Conservation (phyloP, 2,888 invertebrate species). For the Netelia virgata region DNA sequence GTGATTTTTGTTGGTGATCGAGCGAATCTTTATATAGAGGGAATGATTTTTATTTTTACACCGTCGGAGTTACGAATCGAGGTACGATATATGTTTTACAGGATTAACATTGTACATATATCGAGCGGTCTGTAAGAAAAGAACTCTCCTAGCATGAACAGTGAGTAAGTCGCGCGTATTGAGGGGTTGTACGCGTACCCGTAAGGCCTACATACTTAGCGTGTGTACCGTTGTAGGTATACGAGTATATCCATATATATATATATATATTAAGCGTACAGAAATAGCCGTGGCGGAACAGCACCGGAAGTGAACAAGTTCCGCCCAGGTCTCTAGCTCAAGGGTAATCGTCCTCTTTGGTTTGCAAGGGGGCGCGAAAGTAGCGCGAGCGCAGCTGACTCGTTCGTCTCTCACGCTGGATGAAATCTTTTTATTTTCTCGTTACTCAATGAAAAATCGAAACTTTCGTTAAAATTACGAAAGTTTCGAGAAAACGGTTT, state of each 20-base stretch:
- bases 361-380: constrained; percentile 67
- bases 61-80: too few species aligned
- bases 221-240: background rate
- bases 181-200: constrained; percentile 26
- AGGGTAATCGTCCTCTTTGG: constrained; percentile 82
- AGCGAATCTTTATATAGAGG: too few species aligned
- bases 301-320: constrained; percentile 83
- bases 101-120: too few species aligned
- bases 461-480: too few species aligned
- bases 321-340: constrained; percentile 79
- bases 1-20: too few species aligned
- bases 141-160: background rate
- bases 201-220: constrained; percentile 66
- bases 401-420: too few species aligned
- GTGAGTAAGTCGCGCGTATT: background rate
- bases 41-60: too few species aligned
- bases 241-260: constrained; percentile 24
- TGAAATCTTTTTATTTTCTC: too few species aligned
- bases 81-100: too few species aligned
- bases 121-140: background rate
- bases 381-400: constrained; percentile 13
- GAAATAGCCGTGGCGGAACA: constrained; percentile 82
- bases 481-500: too few species aligned
- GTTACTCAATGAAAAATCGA: too few species aligned
- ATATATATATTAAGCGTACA: constrained; percentile 67